Conservation (phyloP, 2,113 vertebrate species). For the Chaetops frenatus region DNA sequence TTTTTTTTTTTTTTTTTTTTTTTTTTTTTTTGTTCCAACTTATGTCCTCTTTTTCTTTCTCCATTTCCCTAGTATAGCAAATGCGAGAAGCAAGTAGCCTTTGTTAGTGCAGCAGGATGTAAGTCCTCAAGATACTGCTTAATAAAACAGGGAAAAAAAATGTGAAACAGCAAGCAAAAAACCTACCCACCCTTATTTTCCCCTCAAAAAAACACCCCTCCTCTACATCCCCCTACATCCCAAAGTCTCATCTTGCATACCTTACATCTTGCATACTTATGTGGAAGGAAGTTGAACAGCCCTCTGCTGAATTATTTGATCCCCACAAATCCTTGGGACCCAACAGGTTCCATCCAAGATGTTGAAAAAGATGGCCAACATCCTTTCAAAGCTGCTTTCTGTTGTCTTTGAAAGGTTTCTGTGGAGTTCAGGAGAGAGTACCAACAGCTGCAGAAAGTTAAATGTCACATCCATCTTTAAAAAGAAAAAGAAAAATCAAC, state of each 20-base stretch:
- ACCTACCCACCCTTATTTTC: fast-evolving
- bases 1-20: fast-evolving
- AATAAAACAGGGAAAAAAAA: neutral
- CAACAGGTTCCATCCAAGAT: fast-evolving
- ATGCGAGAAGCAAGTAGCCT: neutral
- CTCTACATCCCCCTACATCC: fast-evolving
- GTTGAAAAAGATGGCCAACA: neutral
- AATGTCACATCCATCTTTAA: neutral
- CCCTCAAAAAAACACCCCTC: fast-evolving
- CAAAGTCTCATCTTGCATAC: neutral
- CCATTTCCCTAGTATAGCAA: neutral
- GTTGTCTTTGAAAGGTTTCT: neutral
- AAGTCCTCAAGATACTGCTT: neutral
- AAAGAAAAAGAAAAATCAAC: neutral
- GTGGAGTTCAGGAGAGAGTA: neutral
- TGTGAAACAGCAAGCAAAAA: fast-evolving
- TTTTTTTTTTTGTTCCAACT: neutral
- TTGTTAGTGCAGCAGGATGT: neutral
- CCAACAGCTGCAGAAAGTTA: neutral
- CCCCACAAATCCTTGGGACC: neutral
- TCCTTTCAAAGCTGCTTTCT: neutral
- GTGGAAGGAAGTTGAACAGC: neutral
- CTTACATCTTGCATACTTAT: neutral
- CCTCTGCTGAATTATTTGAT: neutral
- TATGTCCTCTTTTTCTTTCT: neutral